Conservation (phyloP, 2,888 invertebrate genomes). For the Spicauda simplicius region DNA sequence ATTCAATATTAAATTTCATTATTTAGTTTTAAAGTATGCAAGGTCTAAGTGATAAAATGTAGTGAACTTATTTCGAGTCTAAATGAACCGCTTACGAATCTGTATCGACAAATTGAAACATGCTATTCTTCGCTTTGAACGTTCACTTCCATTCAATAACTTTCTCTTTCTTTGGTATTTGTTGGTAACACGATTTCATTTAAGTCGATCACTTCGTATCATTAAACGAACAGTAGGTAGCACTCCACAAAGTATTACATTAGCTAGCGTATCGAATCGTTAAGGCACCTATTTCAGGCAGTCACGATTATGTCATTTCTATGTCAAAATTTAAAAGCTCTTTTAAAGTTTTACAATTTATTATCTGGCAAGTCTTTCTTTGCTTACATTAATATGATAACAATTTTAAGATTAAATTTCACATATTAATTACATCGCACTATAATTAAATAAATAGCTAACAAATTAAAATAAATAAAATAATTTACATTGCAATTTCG, state of each 20-base stretch:
- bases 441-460: constrained; percentile 32
- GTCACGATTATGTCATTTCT: constrained; percentile 17
- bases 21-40: not conserved
- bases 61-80: constrained; percentile 37
- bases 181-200: constrained; percentile 42
- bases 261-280: constrained; percentile 12
- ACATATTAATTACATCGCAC: not conserved
- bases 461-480: constrained; percentile 46
- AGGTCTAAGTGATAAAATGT: not conserved
- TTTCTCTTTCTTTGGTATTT: constrained; percentile 69
- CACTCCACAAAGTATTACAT: constrained; percentile 23
- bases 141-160: constrained; percentile 62
- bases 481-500: constrained; percentile 65
- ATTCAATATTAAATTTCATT: not conserved
- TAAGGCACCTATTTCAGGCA: constrained; percentile 9
- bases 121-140: constrained; percentile 43
- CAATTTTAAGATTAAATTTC: not conserved
- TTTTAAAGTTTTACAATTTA: constrained; percentile 23
- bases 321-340: constrained; percentile 14
- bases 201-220: constrained; percentile 23
- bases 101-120: constrained; percentile 9
- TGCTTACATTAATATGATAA: constrained; percentile 15
- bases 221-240: constrained; percentile 13
- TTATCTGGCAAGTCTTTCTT: constrained; percentile 38
- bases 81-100: not conserved